Base-by-base conservation (phyloP, 2,113 vertebrate genomes). In the Chloebia gouldiae region DNA sequence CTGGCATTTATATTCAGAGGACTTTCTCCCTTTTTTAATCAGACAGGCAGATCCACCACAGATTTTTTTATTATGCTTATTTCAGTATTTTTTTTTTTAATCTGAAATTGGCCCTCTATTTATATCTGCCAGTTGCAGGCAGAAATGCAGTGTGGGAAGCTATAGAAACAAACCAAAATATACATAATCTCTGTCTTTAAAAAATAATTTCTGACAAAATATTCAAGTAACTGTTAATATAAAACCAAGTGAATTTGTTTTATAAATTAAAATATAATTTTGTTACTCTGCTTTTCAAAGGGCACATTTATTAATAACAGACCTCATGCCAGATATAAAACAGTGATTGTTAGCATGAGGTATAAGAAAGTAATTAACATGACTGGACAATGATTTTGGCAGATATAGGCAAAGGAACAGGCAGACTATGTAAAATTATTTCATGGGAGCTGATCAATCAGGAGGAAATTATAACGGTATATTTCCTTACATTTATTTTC, bases 401-500 rank as follows among this genome's bases (percentile, higher is more conserved):
- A 84, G 11, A 73, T 77, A 63, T 9, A 92, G 28, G 42, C 56
- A 83, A 91, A 71, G 35, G 49, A 90, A 79, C 27, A 60, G 69
- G n/a, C n/a, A 76, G 44, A 53, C 35, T 44, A 31, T 78, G 35
- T 60, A 39, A 81, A 78, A 60, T 66, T 54, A 16, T 77, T 87
- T 96, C 45, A 75, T 57, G 23, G 50, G 61, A 95, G n/a, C 33
- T 83, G 31, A 81, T 88, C 45, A 39, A 45, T 53, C 61, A 75
- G 57, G 42, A 90, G 66, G 53, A 79, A 94, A 89, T 76, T 91
- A 2, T 63, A 92, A 85, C 2, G 3, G 24, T 69, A 9, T 91
- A 79, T 91, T 94, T 89, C 44, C 63, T 90, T 82, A n/a, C 66
- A 80, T 69, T 84, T 95, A 78, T 79, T 94, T 96, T 95, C 61